phyloP scores from a whole-genome alignment of 2,888 invertebrate genomes.

The Hirtodrosophila alboralis region DNA sequence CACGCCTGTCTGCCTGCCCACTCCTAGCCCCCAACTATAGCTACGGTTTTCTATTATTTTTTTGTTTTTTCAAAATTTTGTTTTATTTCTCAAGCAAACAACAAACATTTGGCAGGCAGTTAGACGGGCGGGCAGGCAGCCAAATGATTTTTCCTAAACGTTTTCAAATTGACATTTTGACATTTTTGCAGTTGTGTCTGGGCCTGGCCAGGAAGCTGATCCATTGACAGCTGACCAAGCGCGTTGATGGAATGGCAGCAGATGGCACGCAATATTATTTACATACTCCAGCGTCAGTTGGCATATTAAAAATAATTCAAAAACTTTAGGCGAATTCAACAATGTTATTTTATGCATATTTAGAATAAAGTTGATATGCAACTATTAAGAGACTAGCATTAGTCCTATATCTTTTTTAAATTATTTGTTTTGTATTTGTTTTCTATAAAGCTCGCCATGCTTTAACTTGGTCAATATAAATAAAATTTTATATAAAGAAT shows the following conservation, averaged over 20 bases:
- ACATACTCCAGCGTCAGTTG: slow-evolving; percentile 51
- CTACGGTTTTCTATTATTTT: slow-evolving; percentile 16
- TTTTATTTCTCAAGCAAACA: slow-evolving; percentile 32
- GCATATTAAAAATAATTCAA: slow-evolving; percentile 46
- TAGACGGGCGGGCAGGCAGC: slow-evolving; percentile 24
- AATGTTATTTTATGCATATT: slow-evolving; percentile 1
- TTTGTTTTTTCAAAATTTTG: slow-evolving; percentile 4
- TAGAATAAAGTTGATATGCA: slow-evolving; percentile 4
- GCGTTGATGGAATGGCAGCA: slow-evolving; percentile 55
- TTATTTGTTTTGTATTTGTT: no score
- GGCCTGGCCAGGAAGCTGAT: slow-evolving; percentile 60
- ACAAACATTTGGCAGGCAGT: slow-evolving; percentile 52
- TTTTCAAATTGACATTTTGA: slow-evolving; percentile 78
- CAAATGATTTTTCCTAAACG: slow-evolving; percentile 69
- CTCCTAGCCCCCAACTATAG: slow-evolving; percentile 36
- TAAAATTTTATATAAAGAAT: no score
- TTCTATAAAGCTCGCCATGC: no score
- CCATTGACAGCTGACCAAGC: slow-evolving; percentile 67
- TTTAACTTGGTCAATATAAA: no score
- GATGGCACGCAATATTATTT: slow-evolving; percentile 51
- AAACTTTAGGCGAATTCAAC: neutral
- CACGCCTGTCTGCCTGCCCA: slow-evolving; percentile 13
- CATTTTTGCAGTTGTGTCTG: slow-evolving; percentile 59
- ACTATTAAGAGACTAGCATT: no score
- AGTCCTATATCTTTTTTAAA: no score